These are phyloP conservation scores for Drosophila orena DNA, from an alignment of 1,140 invertebrate species.

Conservation along the genomic window DNA sequence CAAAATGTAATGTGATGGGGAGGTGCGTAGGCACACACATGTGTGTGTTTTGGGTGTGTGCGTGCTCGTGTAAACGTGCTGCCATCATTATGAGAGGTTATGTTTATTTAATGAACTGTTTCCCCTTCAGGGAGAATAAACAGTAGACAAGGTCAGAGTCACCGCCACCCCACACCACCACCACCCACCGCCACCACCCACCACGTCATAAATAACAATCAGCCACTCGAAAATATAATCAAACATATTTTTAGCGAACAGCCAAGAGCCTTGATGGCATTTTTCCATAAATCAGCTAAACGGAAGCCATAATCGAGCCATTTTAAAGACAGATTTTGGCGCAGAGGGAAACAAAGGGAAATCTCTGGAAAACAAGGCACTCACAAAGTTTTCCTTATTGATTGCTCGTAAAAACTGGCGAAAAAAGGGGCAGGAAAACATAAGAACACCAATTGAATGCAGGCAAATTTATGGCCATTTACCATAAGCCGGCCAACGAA, in stretches of 20 bases:
- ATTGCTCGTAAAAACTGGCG: slow-evolving; percentile 28
- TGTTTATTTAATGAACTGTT: slow-evolving; percentile 75
- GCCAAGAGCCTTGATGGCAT: neutral
- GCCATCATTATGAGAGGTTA: slow-evolving; percentile 73
- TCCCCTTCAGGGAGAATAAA: slow-evolving; percentile 12
- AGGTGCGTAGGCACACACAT: slow-evolving; percentile 11
- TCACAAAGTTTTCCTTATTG: slow-evolving; percentile 29
- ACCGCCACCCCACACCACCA: too few species aligned
- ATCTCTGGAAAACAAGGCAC: slow-evolving; percentile 21
- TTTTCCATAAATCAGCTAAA: slow-evolving; percentile 4
- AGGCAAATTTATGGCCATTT: slow-evolving; percentile 38
- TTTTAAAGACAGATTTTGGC: slow-evolving; percentile 29
- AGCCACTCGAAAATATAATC: slow-evolving; percentile 43
- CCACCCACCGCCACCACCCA: neutral
- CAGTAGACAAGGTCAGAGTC: slow-evolving; percentile 31
- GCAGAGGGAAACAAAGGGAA: slow-evolving; percentile 1
- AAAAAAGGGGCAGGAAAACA: neutral
- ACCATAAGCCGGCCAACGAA: slow-evolving; percentile 22
- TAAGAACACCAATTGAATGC: slow-evolving; percentile 16
- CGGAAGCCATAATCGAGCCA: slow-evolving; percentile 6
- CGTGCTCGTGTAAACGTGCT: slow-evolving; percentile 9
- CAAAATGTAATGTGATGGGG: neutral
- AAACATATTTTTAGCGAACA: slow-evolving; percentile 29
- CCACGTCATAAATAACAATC: slow-evolving; percentile 41
- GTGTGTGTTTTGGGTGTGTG: slow-evolving; percentile 3